phyloP scores from a whole-genome alignment of 2,888 invertebrate genomes.

The Hypercompe scribonia region DNA sequence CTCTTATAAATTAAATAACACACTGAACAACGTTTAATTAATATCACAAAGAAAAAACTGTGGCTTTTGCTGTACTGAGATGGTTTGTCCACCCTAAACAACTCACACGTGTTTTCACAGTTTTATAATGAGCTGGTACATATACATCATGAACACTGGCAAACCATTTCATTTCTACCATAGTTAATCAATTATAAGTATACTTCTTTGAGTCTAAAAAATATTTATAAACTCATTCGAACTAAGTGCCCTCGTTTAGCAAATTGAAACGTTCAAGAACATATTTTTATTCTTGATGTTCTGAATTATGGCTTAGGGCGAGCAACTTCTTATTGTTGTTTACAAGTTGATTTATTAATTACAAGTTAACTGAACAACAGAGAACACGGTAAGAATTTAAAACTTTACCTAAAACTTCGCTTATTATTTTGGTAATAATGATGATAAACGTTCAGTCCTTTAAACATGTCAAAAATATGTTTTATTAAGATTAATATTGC shows the following conservation, averaged over 20 bases:
- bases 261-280: neutral
- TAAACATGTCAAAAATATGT: too few relatives aligned
- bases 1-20: neutral
- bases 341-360: neutral
- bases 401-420: neutral
- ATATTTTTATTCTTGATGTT: neutral
- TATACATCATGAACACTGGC: neutral
- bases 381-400: neutral
- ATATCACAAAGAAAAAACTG: neutral
- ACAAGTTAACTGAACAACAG: neutral
- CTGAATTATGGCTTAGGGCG: neutral
- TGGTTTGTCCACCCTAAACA: neutral
- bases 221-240: neutral
- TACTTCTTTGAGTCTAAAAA: neutral
- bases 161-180: neutral
- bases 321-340: neutral
- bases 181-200: neutral
- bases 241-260: neutral
- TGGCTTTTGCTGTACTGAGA: neutral
- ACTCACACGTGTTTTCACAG: too few relatives aligned
- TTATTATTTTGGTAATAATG: neutral
- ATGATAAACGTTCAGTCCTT: neutral
- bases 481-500: too few relatives aligned
- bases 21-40: neutral
- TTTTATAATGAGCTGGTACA: neutral